These are phyloP conservation scores for Orthosia incerta DNA, from an alignment of 2,888 invertebrate genomes.

Conservation along the genomic window DNA sequence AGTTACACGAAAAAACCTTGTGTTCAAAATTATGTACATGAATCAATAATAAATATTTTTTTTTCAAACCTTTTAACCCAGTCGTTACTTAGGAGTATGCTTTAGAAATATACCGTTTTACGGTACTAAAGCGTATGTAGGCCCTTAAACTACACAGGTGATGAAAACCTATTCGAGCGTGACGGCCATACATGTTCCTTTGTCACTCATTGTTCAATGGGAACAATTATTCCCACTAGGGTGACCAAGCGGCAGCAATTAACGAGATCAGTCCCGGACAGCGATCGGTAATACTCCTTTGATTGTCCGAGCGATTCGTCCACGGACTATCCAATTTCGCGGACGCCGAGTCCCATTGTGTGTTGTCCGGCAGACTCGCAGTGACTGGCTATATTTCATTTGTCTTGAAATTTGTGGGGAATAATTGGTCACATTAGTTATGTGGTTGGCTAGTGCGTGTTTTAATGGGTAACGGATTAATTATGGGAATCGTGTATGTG, in stretches of 20 bases:
- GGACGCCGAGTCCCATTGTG: slow-evolving; percentile 54
- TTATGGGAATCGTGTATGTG: slow-evolving; percentile 1
- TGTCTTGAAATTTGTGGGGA: slow-evolving; percentile 56
- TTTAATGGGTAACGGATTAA: slow-evolving; percentile 26
- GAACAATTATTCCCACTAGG: slow-evolving; percentile 64
- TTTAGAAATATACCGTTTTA: too few relatives aligned
- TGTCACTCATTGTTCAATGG: slow-evolving; percentile 49
- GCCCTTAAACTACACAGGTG: slow-evolving; percentile 11
- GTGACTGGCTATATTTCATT: slow-evolving; percentile 53
- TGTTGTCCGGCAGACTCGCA: slow-evolving; percentile 36
- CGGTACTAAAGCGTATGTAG: too few relatives aligned
- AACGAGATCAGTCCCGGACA: slow-evolving; percentile 66
- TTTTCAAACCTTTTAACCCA: too few relatives aligned
- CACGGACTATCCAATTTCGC: slow-evolving; percentile 68
- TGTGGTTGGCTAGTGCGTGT: slow-evolving; percentile 9
- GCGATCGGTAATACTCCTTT: slow-evolving; percentile 67
- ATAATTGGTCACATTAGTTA: slow-evolving; percentile 49
- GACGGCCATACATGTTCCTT: slow-evolving; percentile 34
- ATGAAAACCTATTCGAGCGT: slow-evolving; percentile 38
- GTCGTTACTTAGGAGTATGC: too few relatives aligned
- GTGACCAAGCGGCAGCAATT: slow-evolving; percentile 66
- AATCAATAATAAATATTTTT: too few relatives aligned
- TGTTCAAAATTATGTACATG: too few relatives aligned
- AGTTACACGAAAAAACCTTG: too few relatives aligned
- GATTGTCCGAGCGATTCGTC: slow-evolving; percentile 64